Evolutionary conservation across 2,888 invertebrate genomes (phyloP).

Genomic region (Oligia strigilis): DNA sequence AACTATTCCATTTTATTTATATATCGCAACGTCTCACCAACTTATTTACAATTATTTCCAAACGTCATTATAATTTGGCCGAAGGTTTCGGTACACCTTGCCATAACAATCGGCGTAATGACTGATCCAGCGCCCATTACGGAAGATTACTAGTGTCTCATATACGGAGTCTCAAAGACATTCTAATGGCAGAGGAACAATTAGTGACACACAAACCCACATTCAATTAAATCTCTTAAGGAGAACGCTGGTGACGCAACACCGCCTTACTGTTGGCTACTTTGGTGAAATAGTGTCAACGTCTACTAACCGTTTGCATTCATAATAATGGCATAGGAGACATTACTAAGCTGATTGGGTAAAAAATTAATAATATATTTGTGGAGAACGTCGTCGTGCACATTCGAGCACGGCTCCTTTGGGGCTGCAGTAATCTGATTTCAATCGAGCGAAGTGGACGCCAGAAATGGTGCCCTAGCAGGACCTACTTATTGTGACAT

Average conservation of each 20-base stretch:
- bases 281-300: conserved; percentile 17
- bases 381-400: conserved; percentile 9
- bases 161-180: conserved; percentile 4
- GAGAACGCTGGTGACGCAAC: conserved; percentile 32
- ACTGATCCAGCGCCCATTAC: conserved; percentile 25
- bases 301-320: background rate
- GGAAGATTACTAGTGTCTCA: conserved; percentile 21
- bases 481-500: conserved; percentile 42
- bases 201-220: conserved; percentile 48
- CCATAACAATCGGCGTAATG: conserved; percentile 45
- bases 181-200: conserved; percentile 34
- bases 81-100: conserved; percentile 31
- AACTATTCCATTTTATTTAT: conserved; percentile 52
- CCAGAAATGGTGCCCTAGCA: conserved; percentile 12
- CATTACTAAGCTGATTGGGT: conserved; percentile 11
- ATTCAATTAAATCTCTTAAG: conserved; percentile 40
- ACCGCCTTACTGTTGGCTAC: conserved; percentile 7
- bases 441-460: conserved; percentile 26
- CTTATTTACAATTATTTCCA: conserved; percentile 55
- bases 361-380: background rate
- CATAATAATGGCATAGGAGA: conserved; percentile 12
- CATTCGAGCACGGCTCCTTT: background rate
- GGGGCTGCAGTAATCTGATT: conserved; percentile 39
- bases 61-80: conserved; percentile 49
- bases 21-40: conserved; percentile 48